Percentiles rank a stretch among this genome's conserved stretches.
These are phyloP conservation scores for Halichondria panicea DNA, from an alignment of 37 sponge, comb jelly and placozoan species.

Conservation along the genomic window DNA sequence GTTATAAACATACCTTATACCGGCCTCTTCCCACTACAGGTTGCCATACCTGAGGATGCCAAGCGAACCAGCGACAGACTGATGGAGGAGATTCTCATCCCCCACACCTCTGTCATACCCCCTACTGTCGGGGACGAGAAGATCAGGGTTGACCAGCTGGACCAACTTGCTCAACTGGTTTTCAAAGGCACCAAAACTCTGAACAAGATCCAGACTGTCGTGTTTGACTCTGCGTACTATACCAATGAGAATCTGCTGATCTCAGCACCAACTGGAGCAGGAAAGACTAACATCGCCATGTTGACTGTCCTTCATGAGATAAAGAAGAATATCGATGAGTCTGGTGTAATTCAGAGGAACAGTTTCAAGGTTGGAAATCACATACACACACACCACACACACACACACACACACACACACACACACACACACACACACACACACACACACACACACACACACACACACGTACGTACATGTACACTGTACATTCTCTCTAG, in stretches of 20 bases:
- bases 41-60: conserved; percentile 56
- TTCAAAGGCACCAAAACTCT: conserved; percentile 81
- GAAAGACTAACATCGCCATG: conserved; percentile 99
- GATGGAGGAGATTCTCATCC: conserved; percentile 84
- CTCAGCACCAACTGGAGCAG: conserved; percentile 98
- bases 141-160: conserved; percentile 64
- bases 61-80: conserved; percentile 23
- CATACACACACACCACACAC: no score
- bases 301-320: conserved; percentile 81
- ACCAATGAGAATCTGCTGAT: conserved; percentile 96
- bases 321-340: conserved; percentile 74
- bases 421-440: no score
- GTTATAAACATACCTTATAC: no score
- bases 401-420: no score
- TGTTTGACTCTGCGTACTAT: conserved; percentile 87
- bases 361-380: conserved; percentile 83
- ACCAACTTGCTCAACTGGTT: conserved; percentile 59
- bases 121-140: conserved; percentile 60
- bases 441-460: no score
- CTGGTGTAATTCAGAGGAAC: conserved; percentile 78
- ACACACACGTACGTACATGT: no score
- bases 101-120: conserved; percentile 55
- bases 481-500: no score
- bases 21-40: no score
- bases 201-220: conserved; percentile 89